phyloP scores from a whole-genome alignment of 2,113 vertebrate genomes.

The Raja brachyura region DNA sequence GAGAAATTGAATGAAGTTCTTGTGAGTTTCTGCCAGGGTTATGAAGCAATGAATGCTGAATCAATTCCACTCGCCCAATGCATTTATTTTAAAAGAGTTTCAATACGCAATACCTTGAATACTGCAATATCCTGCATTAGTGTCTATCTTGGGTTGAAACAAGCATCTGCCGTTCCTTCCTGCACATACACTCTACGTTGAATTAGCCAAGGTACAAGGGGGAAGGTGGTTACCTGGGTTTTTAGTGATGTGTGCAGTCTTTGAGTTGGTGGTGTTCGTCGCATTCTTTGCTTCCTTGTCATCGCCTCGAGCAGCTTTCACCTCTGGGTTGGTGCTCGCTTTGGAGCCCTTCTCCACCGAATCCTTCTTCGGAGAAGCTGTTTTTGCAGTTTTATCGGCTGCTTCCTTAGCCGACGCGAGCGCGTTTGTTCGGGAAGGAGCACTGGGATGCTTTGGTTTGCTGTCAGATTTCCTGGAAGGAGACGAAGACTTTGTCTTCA shows the following conservation, averaged over 20 bases:
- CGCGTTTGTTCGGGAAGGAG: constrained; percentile 62
- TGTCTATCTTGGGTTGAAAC: too few species aligned
- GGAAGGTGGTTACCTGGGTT: constrained; percentile 64
- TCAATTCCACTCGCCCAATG: not conserved
- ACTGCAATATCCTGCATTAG: not conserved
- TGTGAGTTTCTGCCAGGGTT: not conserved
- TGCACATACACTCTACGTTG: too few species aligned
- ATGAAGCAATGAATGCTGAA: not conserved
- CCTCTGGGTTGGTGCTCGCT: constrained; percentile 55
- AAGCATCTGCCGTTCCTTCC: too few species aligned
- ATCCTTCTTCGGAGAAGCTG: constrained; percentile 79
- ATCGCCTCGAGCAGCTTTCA: constrained; percentile 62
- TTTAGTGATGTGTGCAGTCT: constrained; percentile 62
- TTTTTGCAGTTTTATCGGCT: constrained; percentile 67
- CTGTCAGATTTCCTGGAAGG: constrained; percentile 75
- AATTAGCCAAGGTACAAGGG: not conserved
- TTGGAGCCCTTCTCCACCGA: constrained; percentile 62
- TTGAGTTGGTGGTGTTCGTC: constrained; percentile 79
- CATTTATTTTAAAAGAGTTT: not conserved
- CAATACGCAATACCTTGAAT: not conserved
- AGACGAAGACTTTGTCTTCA: constrained; percentile 77
- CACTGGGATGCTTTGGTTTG: constrained; percentile 61
- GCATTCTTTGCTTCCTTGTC: constrained; percentile 92
- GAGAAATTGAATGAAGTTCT: not conserved
- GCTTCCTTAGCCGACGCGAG: constrained; percentile 65